These are phyloP conservation scores for Falco columbarius DNA, from an alignment of 2,797 vertebrate species.

Conservation along the genomic window DNA sequence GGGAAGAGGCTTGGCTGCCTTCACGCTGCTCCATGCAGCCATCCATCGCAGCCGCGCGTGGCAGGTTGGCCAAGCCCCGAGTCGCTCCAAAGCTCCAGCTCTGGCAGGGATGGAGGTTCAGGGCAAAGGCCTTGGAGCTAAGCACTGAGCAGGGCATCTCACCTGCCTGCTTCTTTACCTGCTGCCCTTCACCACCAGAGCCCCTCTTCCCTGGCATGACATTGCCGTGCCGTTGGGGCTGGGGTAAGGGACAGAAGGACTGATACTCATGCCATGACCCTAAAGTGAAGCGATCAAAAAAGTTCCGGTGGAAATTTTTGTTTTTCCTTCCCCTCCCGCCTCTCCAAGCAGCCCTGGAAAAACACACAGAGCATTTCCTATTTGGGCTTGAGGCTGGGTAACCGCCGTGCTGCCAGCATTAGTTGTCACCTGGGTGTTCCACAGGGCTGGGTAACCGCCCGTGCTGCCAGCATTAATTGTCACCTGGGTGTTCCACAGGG, in stretches of 20 bases:
- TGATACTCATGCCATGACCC: accelerated
- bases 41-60: accelerated
- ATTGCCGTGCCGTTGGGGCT: accelerated
- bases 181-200: background rate
- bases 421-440: background rate
- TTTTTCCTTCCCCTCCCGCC: background rate
- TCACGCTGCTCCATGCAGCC: accelerated
- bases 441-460: accelerated
- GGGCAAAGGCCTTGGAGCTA: background rate
- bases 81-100: background rate
- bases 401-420: background rate
- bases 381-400: background rate
- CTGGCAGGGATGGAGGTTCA: background rate
- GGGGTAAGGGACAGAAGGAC: background rate
- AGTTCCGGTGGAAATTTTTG: background rate
- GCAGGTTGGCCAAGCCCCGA: background rate
- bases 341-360: background rate
- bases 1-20: background rate
- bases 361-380: background rate
- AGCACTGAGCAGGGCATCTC: background rate
- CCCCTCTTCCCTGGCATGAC: background rate
- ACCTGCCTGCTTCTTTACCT: background rate
- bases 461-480: background rate
- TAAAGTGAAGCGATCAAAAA: background rate
- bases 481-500: background rate